These are phyloP conservation scores for Psilopsiagon aymara DNA, from an alignment of 2,113 vertebrate species.

Conservation along the genomic window DNA sequence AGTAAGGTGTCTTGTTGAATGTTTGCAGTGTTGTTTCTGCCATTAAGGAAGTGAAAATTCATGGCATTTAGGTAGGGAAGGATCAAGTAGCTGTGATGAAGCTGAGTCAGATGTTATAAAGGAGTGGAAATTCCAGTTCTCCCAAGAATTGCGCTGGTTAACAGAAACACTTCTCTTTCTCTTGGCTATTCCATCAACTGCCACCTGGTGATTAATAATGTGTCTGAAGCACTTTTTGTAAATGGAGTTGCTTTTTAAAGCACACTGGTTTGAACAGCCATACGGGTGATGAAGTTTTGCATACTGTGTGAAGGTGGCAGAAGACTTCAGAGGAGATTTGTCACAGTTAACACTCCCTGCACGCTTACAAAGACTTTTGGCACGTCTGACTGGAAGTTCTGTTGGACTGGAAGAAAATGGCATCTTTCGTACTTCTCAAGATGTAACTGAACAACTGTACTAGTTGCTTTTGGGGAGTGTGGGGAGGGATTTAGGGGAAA, in stretches of 20 bases:
- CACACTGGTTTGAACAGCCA: neutral
- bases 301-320: neutral
- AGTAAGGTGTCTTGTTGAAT: constrained; percentile 49
- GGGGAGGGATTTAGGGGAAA: constrained; percentile 60
- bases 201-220: constrained; percentile 53
- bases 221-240: neutral
- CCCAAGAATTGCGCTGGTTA: constrained; percentile 54
- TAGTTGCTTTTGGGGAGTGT: constrained; percentile 40
- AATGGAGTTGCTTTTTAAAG: constrained; percentile 44
- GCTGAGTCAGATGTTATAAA: constrained; percentile 75
- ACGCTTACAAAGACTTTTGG: constrained; percentile 46
- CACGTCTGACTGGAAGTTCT: constrained; percentile 15
- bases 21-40: constrained; percentile 61
- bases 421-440: constrained; percentile 19
- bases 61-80: constrained; percentile 73
- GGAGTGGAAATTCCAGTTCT: constrained; percentile 78
- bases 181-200: constrained; percentile 15
- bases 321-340: constrained; percentile 39
- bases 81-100: constrained; percentile 50
- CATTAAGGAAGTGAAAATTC: constrained; percentile 74
- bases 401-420: constrained; percentile 51
- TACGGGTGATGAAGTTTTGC: neutral
- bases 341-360: constrained; percentile 32
- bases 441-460: constrained; percentile 48
- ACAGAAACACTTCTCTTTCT: constrained; percentile 50